Percentiles rank a stretch among this genome's conserved stretches.
phyloP scores from a whole-genome alignment of 2,888 invertebrate genomes.

The Philereme transversata region DNA sequence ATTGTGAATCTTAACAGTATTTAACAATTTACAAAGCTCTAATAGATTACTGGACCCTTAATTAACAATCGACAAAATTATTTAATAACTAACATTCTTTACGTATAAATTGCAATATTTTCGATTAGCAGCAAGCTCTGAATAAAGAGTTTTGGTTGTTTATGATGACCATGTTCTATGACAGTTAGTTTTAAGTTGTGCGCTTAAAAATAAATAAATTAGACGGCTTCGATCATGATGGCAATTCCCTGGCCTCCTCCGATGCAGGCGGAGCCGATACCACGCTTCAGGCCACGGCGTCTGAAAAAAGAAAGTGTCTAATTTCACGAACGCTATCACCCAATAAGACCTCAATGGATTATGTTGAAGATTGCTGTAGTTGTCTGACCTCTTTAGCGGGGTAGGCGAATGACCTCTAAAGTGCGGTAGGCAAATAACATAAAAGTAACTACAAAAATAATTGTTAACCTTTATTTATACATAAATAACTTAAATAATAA shows the following conservation, averaged over 20 bases:
- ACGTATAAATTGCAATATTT: neutral
- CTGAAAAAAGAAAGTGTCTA: constrained; percentile 72
- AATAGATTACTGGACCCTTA: neutral
- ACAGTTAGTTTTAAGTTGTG: neutral
- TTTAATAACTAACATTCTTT: neutral
- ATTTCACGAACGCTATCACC: no score
- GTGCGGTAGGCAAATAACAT: no score
- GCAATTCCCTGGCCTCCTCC: constrained; percentile 99
- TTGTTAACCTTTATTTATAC: no score
- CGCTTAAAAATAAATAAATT: constrained; percentile 46
- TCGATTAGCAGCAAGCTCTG: no score
- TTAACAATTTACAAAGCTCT: neutral
- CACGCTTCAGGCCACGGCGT: constrained; percentile 92
- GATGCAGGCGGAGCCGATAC: constrained; percentile 98
- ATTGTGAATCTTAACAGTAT: no score
- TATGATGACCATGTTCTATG: no score
- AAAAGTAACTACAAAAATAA: no score
- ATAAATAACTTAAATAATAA: no score
- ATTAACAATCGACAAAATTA: neutral
- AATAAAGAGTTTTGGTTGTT: no score
- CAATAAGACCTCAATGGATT: constrained; percentile 8
- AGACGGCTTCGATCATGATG: constrained; percentile 91
- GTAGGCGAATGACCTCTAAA: no score
- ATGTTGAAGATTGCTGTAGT: no score
- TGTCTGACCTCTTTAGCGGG: no score